phyloP scores from a whole-genome alignment of 2,113 vertebrate genomes.

The Mola mola region DNA sequence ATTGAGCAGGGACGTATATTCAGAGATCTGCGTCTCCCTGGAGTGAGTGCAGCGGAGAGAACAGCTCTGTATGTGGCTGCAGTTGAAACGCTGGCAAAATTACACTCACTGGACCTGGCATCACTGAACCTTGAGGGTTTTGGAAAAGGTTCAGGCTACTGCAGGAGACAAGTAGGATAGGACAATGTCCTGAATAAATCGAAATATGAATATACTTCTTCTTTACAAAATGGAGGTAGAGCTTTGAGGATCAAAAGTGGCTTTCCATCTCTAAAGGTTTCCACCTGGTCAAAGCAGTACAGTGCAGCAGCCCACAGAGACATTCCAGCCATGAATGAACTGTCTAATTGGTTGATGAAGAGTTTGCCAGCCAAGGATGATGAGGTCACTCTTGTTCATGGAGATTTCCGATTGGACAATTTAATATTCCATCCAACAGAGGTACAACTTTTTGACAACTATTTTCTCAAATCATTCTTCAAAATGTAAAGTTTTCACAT shows the following conservation, averaged over 20 bases:
- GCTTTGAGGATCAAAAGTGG: not conserved
- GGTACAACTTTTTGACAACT: constrained; percentile 70
- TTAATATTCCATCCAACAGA: constrained; percentile 92
- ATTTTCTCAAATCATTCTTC: not conserved
- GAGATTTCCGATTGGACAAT: constrained; percentile 91
- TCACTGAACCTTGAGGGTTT: constrained; percentile 84
- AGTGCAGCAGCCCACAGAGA: constrained; percentile 83
- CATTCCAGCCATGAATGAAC: constrained; percentile 86
- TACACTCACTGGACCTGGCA: constrained; percentile 85
- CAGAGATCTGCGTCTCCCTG: constrained; percentile 83
- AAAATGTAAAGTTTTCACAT: not conserved
- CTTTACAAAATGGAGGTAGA: not conserved
- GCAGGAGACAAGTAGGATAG: constrained; percentile 87
- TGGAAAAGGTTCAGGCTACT: constrained; percentile 88
- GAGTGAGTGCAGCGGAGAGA: constrained; percentile 84
- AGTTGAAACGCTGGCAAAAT: constrained; percentile 84
- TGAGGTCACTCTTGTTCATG: constrained; percentile 89
- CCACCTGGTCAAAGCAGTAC: constrained; percentile 93
- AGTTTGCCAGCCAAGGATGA: constrained; percentile 86
- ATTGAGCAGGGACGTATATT: constrained; percentile 89
- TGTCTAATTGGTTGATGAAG: constrained; percentile 88
- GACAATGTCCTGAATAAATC: not conserved
- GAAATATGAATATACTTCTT: not conserved
- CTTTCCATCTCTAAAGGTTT: constrained; percentile 79
- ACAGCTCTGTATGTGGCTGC: constrained; percentile 87